Percentiles rank a stretch among this genome's conserved stretches.
These are phyloP conservation scores for Drosophila infuscata DNA, from an alignment of 2,888 invertebrate species.

Conservation along the genomic window DNA sequence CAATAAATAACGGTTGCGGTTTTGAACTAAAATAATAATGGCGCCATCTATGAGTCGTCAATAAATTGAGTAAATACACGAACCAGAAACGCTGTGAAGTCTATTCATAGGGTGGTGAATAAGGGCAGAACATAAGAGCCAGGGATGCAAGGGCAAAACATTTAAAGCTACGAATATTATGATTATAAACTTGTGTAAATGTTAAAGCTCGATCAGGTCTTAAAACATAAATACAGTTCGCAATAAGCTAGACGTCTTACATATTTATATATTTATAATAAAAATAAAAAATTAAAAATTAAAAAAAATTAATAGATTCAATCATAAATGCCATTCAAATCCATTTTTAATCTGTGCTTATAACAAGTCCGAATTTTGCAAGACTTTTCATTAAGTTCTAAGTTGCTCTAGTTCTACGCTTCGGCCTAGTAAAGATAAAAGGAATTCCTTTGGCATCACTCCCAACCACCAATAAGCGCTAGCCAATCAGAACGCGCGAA, in stretches of 20 bases:
- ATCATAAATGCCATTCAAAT: neutral
- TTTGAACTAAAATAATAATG: fast-evolving
- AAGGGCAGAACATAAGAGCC: neutral
- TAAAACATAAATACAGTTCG: neutral
- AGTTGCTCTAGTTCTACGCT: neutral
- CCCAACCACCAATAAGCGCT: neutral
- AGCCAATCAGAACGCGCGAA: constrained; percentile 65
- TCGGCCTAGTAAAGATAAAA: neutral
- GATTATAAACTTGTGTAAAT: neutral
- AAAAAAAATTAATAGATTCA: neutral
- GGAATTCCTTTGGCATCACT: neutral
- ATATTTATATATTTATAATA: neutral
- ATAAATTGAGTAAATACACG: neutral
- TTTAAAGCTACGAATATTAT: neutral
- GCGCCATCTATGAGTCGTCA: constrained; percentile 6
- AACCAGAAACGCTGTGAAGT: neutral
- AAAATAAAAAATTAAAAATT: neutral
- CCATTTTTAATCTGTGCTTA: neutral
- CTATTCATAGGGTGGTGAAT: neutral
- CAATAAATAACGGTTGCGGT: neutral
- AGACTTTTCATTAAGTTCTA: neutral
- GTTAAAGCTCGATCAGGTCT: neutral
- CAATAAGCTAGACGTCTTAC: neutral
- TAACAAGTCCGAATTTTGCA: no score
- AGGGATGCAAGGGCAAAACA: neutral